Percentiles rank a stretch among this genome's conserved stretches.
Conservation (phyloP, 2,888 invertebrate genomes). For the Protophormia terraenovae region DNA sequence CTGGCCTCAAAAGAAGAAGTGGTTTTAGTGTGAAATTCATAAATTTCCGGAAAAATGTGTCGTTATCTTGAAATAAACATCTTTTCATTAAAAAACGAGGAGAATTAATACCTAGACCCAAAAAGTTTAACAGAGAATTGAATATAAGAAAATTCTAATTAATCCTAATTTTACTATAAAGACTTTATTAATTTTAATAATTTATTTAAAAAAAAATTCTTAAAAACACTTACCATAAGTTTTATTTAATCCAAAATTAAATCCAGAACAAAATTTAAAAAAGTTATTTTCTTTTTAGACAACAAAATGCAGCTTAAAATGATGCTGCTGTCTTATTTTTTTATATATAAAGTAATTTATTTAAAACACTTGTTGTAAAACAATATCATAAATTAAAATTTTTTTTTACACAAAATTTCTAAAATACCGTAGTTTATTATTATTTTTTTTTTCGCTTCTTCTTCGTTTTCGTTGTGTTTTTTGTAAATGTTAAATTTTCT, state of each 20-base stretch:
- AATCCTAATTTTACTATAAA: too few species aligned
- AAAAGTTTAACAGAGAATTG: too few species aligned
- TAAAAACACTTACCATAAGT: neutral
- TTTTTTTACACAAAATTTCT: neutral
- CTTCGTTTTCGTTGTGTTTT: neutral
- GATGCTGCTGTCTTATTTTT: neutral
- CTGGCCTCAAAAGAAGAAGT: too few species aligned
- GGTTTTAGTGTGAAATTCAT: too few species aligned
- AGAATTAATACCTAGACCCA: too few species aligned
- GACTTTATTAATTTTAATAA: too few species aligned
- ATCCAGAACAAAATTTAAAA: neutral
- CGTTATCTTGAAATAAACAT: too few species aligned
- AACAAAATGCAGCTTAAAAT: neutral
- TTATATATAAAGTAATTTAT: neutral
- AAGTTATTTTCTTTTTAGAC: neutral
- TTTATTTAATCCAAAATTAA: neutral
- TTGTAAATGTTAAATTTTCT: neutral
- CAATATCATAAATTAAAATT: neutral
- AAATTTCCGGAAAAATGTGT: too few species aligned
- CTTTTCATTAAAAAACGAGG: too few species aligned
- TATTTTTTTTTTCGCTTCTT: neutral
- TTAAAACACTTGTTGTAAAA: neutral
- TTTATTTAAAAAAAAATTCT: neutral
- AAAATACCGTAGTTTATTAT: constrained; percentile 11
- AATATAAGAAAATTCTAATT: too few species aligned